phyloP scores from a whole-genome alignment of 1,140 invertebrate genomes.

The Ephestia elutella region DNA sequence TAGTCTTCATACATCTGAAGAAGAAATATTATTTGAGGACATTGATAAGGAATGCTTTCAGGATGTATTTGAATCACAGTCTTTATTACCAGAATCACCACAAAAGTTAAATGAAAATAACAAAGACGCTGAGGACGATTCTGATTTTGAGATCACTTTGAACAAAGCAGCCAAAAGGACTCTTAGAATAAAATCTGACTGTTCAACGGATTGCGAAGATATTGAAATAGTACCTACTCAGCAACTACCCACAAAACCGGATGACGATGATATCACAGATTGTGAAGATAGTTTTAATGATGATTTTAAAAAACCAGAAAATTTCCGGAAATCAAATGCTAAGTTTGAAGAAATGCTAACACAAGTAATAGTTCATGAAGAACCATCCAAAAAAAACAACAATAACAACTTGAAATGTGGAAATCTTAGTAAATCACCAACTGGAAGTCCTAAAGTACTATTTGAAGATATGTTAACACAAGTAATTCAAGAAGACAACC shows the following conservation, averaged over 20 bases:
- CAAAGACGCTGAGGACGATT: neutral
- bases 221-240: slow-evolving; percentile 39
- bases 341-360: slow-evolving; percentile 25
- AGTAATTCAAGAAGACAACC: slow-evolving; percentile 11
- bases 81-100: slow-evolving; percentile 27
- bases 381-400: neutral
- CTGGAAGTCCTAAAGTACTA: slow-evolving; percentile 6
- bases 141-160: neutral
- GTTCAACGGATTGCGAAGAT: slow-evolving; percentile 53
- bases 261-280: slow-evolving; percentile 44
- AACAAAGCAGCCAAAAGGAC: slow-evolving; percentile 7
- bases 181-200: slow-evolving; percentile 23
- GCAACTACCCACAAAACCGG: slow-evolving; percentile 21
- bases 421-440: neutral
- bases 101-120: slow-evolving; percentile 11
- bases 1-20: slow-evolving; percentile 39
- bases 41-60: slow-evolving; percentile 33
- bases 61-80: slow-evolving; percentile 48
- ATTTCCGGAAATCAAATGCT: neutral
- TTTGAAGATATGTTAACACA: slow-evolving; percentile 30
- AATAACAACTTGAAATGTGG: slow-evolving; percentile 8
- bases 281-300: slow-evolving; percentile 43
- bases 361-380: slow-evolving; percentile 21
- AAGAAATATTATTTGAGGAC: slow-evolving; percentile 55
- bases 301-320: slow-evolving; percentile 13